These are phyloP conservation scores for Pampus argenteus DNA, from an alignment of 2,797 vertebrate genomes.

Conservation along the genomic window DNA sequence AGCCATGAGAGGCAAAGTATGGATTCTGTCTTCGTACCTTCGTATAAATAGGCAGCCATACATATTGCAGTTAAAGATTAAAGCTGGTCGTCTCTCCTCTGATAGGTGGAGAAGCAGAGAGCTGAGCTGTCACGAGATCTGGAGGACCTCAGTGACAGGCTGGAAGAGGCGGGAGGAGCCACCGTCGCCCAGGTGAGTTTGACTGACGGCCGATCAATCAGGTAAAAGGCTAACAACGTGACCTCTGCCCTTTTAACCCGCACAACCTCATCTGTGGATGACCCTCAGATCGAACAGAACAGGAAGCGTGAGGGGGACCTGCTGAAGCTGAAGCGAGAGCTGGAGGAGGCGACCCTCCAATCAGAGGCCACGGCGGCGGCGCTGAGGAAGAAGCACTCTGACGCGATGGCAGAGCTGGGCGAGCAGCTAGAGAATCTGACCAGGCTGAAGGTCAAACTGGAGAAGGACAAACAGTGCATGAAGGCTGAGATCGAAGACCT, in stretches of 20 bases:
- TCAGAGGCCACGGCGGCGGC: conserved; percentile 70
- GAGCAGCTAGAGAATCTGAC: conserved; percentile 79
- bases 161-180: conserved; percentile 83
- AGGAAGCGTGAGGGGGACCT: conserved; percentile 78
- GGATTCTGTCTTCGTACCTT: background rate
- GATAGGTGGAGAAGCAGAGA: conserved; percentile 85
- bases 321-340: conserved; percentile 77
- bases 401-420: conserved; percentile 69
- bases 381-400: conserved; percentile 76
- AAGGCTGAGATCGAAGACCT: conserved; percentile 81
- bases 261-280: background rate
- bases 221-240: background rate
- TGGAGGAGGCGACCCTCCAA: conserved; percentile 80
- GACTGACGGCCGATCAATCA: conserved; percentile 10
- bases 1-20: conserved; percentile 80
- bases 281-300: conserved; percentile 81
- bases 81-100: conserved; percentile 4
- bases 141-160: conserved; percentile 82
- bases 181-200: conserved; percentile 77
- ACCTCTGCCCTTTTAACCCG: background rate
- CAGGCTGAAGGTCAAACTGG: conserved; percentile 78
- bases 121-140: conserved; percentile 82
- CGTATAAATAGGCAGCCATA: background rate
- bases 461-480: conserved; percentile 82
- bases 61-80: background rate